These are phyloP conservation scores for Melanostoma mellinum DNA, from an alignment of 2,888 invertebrate species.

Conservation along the genomic window DNA sequence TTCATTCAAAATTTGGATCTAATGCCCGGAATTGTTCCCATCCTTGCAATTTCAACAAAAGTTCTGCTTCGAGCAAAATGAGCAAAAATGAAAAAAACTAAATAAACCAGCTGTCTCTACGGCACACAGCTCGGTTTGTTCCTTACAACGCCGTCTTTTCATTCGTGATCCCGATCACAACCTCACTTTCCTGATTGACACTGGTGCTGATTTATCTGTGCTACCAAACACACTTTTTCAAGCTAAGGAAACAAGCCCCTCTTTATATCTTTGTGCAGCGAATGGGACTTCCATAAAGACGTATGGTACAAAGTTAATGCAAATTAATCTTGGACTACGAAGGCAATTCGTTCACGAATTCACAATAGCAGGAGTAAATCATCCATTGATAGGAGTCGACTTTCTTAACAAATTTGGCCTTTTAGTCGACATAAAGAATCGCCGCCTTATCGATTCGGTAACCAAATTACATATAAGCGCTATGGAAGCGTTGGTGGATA, in stretches of 20 bases:
- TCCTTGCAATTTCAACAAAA: conserved; percentile 16
- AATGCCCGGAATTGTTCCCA: conserved; percentile 14
- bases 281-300: conserved; percentile 40
- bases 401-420: conserved; percentile 27
- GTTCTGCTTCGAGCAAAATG: background rate
- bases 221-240: conserved; percentile 13
- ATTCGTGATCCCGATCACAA: conserved; percentile 22
- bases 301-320: conserved; percentile 23
- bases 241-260: conserved; percentile 1
- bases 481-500: conserved; percentile 27
- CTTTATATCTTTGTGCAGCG: conserved; percentile 24
- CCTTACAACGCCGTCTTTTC: conserved; percentile 16
- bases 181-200: conserved; percentile 19
- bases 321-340: conserved; percentile 24
- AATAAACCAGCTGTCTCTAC: conserved; percentile 16
- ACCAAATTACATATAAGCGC: conserved; percentile 28
- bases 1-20: conserved; percentile 14
- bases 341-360: conserved; percentile 25
- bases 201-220: conserved; percentile 21
- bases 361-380: conserved; percentile 11
- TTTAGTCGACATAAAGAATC: conserved; percentile 26
- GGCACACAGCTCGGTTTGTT: conserved; percentile 16
- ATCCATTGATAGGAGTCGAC: conserved; percentile 36
- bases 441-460: conserved; percentile 22
- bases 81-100: conserved; percentile 29